Evolutionary conservation across 2,888 invertebrate species (phyloP).

Genomic region (Rhynchonema sp.): DNA sequence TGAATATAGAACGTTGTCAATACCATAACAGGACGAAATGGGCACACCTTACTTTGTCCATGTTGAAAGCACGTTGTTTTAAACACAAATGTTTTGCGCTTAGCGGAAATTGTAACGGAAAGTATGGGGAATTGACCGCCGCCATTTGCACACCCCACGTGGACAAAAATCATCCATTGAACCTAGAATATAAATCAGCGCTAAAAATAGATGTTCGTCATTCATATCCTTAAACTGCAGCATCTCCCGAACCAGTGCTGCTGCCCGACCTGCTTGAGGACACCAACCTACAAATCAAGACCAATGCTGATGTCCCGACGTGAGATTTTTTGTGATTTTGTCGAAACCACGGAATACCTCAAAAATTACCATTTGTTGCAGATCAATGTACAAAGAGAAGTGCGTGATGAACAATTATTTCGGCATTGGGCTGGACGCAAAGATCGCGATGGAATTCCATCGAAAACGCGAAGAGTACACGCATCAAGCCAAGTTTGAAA

Average conservation of each 20-base stretch:
- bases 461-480: slow-evolving; percentile 86
- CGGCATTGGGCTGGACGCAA: slow-evolving; percentile 92
- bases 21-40: no score
- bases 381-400: slow-evolving; percentile 60
- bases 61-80: no score
- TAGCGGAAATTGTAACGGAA: no score
- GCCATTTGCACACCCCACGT: background rate
- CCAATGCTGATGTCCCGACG: background rate
- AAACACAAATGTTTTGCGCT: no score
- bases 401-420: slow-evolving; percentile 98
- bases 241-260: no score
- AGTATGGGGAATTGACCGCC: no score
- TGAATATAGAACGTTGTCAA: no score
- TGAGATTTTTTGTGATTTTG: background rate
- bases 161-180: no score
- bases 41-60: no score
- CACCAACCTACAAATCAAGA: background rate
- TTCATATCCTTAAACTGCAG: no score
- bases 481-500: slow-evolving; percentile 39
- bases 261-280: background rate
- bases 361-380: slow-evolving; percentile 50
- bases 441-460: slow-evolving; percentile 87
- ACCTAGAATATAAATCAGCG: no score
- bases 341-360: background rate
- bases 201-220: no score